Evolutionary conservation across 2,797 vertebrate species (phyloP).

Genomic region (Eidolon dupreanum): DNA sequence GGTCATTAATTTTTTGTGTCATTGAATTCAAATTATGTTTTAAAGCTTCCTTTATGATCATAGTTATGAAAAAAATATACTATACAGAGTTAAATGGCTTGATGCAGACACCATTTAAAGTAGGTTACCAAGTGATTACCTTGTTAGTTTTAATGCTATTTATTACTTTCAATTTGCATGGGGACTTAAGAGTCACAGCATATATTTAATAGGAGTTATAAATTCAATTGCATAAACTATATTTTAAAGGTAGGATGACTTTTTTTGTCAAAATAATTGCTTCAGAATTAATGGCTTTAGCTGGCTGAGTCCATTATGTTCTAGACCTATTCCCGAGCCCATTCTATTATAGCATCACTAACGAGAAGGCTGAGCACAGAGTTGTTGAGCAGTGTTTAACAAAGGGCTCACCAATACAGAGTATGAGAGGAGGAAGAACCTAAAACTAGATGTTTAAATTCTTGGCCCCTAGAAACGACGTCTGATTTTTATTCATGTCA

Average conservation of each 20-base stretch:
- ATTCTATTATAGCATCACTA: neutral
- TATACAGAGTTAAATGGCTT: neutral
- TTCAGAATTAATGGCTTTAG: neutral
- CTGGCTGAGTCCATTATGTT: neutral
- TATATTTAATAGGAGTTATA: neutral
- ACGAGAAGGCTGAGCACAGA: neutral
- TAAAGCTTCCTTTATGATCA: neutral
- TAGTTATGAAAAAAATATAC: neutral
- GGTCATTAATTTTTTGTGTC: neutral
- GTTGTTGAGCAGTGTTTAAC: neutral
- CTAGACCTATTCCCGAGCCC: neutral
- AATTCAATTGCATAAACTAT: neutral
- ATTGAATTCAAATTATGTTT: neutral
- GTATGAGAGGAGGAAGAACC: neutral
- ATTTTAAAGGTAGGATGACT: neutral
- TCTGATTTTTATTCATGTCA: neutral
- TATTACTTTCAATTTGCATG: conserved; percentile 10
- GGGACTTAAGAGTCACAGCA: neutral
- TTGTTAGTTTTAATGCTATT: neutral
- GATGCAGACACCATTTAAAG: neutral
- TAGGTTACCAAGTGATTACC: neutral
- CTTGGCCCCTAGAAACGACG: neutral
- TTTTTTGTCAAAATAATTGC: neutral
- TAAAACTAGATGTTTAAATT: neutral
- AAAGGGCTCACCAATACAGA: neutral